Evolutionary conservation across 2,113 vertebrate genomes (phyloP).

Genomic region (Peromyscus polionotus): DNA sequence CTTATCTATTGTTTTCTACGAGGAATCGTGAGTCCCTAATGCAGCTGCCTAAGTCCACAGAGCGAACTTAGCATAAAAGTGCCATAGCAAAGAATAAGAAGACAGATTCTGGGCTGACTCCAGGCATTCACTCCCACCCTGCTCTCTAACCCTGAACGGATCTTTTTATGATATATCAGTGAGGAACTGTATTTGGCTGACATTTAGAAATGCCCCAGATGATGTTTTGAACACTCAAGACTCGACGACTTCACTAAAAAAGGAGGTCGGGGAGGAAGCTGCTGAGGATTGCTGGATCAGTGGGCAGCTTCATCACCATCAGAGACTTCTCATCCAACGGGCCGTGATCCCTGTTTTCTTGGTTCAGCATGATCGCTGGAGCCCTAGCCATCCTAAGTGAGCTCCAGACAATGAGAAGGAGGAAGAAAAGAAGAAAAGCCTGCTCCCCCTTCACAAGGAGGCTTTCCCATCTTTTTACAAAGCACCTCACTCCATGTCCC

Average conservation of each 20-base stretch:
- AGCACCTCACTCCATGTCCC: neutral
- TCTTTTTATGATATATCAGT: constrained; percentile 8
- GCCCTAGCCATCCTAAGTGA: neutral
- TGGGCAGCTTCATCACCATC: neutral
- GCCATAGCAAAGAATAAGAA: neutral
- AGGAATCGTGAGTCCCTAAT: neutral
- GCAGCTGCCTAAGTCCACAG: neutral
- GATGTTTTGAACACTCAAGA: neutral
- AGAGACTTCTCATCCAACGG: neutral
- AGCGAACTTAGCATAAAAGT: neutral
- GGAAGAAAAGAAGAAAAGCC: neutral
- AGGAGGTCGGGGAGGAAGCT: neutral
- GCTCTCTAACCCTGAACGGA: neutral
- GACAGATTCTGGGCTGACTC: neutral
- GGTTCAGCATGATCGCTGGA: neutral
- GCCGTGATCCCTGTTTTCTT: neutral
- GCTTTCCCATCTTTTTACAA: neutral
- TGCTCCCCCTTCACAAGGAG: neutral
- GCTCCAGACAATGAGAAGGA: neutral
- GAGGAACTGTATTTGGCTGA: neutral
- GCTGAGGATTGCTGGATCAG: neutral
- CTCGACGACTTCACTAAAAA: neutral
- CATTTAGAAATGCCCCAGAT: neutral
- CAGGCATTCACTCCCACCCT: neutral
- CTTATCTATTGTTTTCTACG: constrained; percentile 13